Evolutionary conservation across 2,888 invertebrate species (phyloP), one percentile per base, ranked within the genome.

Genomic region (Drosophila kanekoi): DNA sequence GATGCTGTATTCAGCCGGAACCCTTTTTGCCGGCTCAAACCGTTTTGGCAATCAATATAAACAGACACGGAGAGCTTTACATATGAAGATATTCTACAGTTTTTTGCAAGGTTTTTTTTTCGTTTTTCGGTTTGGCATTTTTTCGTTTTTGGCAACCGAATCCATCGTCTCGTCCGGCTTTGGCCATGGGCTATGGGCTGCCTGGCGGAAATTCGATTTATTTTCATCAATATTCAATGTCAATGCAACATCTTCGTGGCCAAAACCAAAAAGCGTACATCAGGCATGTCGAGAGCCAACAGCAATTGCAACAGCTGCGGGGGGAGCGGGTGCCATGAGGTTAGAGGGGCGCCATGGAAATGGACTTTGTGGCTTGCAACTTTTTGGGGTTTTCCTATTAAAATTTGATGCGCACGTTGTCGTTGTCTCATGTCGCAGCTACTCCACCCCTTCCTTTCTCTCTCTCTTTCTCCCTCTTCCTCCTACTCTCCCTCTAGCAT

Each of bases 151-250:
- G 54, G 66, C 70, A 35, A 51, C 45, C 57, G 53, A 18, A 69
- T 80, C 63, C 57, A 64, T 58, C 65, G 58, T 37, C 69, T 44
- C 61, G 52, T 61, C 43, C 43, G 54, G 69, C 66, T 41, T 54
- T 47, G 43, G 69, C 35, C 37, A 38, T 44, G 23, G 33, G 32
- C 52, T 38, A 33, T 59, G 63, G 52, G 58, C 65, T 77, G 77
- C 61, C 88, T 75, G 79, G 70, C 87, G 83, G 83, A 85, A 85
- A 85, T 89, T 85, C 85, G 85, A 85, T 86, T 86, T 86, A 89
- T 89, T 86, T 88, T 89, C 85, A 86, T 86, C 90, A 86, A 86
- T 86, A 86, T 86, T 89, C 90, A 86, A 86, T 86, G 85, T 86
- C 85, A 86, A 86, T 89, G 85, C 89, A 86, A 89, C 89, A 87